Percentiles rank a stretch among this genome's conserved stretches.
These are phyloP conservation scores for Ammospiza maritima DNA, from an alignment of 2,797 vertebrate species.

Conservation along the genomic window DNA sequence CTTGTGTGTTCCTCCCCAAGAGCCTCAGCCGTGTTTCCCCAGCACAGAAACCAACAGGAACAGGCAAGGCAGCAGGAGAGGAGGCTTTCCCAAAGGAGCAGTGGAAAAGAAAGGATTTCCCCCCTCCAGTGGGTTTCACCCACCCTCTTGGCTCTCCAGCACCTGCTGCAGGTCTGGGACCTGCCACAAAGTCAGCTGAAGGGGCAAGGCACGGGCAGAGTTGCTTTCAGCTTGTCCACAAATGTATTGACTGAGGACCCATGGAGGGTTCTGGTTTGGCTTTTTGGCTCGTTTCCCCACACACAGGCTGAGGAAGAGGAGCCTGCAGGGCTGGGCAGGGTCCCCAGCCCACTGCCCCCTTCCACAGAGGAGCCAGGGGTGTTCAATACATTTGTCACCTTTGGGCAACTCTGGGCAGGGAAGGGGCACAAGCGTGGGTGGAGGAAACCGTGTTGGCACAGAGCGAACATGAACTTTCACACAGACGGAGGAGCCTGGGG, in stretches of 20 bases:
- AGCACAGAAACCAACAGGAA: conserved; percentile 35
- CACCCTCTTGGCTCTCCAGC: not conserved
- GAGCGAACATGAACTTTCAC: conserved; percentile 87
- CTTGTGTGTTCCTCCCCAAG: not conserved
- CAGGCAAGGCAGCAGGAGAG: conserved; percentile 4
- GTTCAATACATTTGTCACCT: conserved; percentile 46
- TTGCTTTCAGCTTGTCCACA: conserved; percentile 45
- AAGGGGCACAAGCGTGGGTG: conserved; percentile 46
- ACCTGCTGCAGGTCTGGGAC: not conserved
- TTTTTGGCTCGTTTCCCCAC: not conserved
- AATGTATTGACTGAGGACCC: conserved; percentile 20
- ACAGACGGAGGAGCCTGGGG: conserved; percentile 50
- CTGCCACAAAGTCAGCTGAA: conserved; percentile 10
- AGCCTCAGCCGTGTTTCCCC: not conserved
- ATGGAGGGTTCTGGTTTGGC: not conserved
- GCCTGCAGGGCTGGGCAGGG: not conserved
- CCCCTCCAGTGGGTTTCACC: not conserved
- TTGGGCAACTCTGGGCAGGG: conserved; percentile 48
- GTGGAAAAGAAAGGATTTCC: not conserved
- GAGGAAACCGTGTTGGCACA: conserved; percentile 82
- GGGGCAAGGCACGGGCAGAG: conserved; percentile 14
- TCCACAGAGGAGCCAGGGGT: not conserved
- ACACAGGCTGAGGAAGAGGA: not conserved
- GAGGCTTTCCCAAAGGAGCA: not conserved
- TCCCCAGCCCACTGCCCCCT: not conserved